Evolutionary conservation across 2,888 invertebrate species (phyloP).

Genomic region (Rotaria sp.): DNA sequence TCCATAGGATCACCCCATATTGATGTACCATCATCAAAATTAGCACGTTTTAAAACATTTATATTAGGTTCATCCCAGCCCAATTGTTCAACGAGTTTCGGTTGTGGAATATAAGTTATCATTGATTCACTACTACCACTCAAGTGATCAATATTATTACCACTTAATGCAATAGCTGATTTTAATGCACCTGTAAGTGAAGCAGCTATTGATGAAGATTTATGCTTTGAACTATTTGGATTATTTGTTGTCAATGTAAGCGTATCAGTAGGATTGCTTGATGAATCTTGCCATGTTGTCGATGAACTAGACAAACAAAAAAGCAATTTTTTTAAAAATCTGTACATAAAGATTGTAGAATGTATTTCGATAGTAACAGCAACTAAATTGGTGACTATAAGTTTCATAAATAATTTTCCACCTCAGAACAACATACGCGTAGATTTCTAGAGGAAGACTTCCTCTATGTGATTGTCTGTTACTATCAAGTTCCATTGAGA

Average conservation of each 20-base stretch:
- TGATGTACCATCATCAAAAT: slow-evolving; percentile 37
- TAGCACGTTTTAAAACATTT: slow-evolving; percentile 27
- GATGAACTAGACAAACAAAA: not conserved
- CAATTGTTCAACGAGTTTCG: slow-evolving; percentile 30
- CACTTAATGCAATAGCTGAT: not conserved
- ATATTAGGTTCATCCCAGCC: slow-evolving; percentile 40
- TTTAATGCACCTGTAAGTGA: not conserved
- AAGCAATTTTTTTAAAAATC: too few relatives aligned
- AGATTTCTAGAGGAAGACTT: too few relatives aligned
- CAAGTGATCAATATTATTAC: not conserved
- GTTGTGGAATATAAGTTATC: slow-evolving; percentile 3
- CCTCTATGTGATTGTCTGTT: too few relatives aligned
- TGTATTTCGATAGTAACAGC: too few relatives aligned
- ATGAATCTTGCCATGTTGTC: slow-evolving; percentile 17
- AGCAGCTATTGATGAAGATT: not conserved
- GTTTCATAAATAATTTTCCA: too few relatives aligned
- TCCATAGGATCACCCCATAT: slow-evolving; percentile 40
- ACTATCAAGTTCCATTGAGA: too few relatives aligned
- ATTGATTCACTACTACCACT: not conserved
- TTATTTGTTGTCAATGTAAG: not conserved
- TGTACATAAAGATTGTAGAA: too few relatives aligned
- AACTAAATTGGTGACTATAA: too few relatives aligned
- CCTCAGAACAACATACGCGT: too few relatives aligned
- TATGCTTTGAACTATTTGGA: not conserved
- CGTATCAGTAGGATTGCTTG: not conserved